Base-by-base conservation (phyloP, 1,140 invertebrate species). In the Wasmannia auropunctata region DNA sequence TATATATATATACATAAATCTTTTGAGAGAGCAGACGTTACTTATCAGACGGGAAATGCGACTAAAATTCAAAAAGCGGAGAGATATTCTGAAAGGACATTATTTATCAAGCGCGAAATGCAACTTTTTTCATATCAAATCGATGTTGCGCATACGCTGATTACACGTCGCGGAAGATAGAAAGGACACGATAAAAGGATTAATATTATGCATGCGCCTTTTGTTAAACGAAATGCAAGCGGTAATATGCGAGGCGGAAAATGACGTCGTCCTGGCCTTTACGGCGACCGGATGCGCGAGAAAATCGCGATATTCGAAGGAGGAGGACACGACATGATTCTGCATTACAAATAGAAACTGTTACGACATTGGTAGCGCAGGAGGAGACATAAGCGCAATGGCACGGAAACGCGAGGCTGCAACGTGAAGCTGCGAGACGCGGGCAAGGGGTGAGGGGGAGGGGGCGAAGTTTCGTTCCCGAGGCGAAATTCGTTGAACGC, bases 301-400 rank as follows among this genome's bases (percentile, higher is more conserved):
- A 83, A 31, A 83, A 74, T 83, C 79, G 67, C 46, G 67, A 83
- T 72, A 74, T 83, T 37, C n/a, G n/a, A n/a, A n/a, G n/a, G 69
- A 83, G 16, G 67, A 51, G 51, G 37, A 58, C 14, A 46, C 60
- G 79, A 83, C 40, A 72, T 22, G 67, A 83, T 74, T 51, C 25
- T 58, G 67, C 34, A 63, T 86, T 86, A 86, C 85, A 86, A 86
- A 86, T 74, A 83, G 67, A 54, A 86, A 63, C 19, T 22, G 79
- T 86, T 84, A 83, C 58, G 65, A 84, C 43, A 85, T 49, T 62
- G 63, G 77, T 70, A n/a, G n/a, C n/a, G 65, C 63, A 54, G 76
- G 34, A 25, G 58, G 62, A 69, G 28, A 67, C 69, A 86, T 43
- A 69, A 85, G 49, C 62, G 77, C 79, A 72, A 81, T 72, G 79